Evolutionary conservation across 2,888 invertebrate genomes (phyloP).

Genomic region (Pheosia tremula): DNA sequence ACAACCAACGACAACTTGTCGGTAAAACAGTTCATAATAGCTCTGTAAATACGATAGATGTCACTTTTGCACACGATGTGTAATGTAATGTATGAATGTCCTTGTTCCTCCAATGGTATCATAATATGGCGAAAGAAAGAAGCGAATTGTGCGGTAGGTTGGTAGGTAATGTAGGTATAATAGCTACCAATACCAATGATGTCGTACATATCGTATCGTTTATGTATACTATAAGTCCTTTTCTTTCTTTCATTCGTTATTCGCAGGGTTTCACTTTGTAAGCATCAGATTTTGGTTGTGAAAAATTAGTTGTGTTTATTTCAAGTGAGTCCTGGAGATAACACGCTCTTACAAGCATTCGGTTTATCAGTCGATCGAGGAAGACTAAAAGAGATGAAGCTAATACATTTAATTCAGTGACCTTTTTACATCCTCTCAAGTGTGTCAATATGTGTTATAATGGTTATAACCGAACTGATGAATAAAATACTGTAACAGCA

Average conservation of each 20-base stretch:
- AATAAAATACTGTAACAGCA: conserved; percentile 53
- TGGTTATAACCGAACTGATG: conserved; percentile 51
- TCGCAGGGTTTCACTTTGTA: conserved; percentile 68
- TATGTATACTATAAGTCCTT: conserved; percentile 40
- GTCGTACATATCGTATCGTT: conserved; percentile 42
- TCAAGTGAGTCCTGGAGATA: conserved; percentile 20
- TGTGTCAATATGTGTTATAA: conserved; percentile 68
- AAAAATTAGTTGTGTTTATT: conserved; percentile 34
- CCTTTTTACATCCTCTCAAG: conserved; percentile 65
- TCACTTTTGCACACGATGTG: conserved; percentile 15
- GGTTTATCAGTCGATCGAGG: conserved; percentile 25
- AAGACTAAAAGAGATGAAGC: conserved; percentile 56
- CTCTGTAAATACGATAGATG: conserved; percentile 23
- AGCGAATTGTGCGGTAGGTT: conserved; percentile 35
- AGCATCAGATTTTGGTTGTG: conserved; percentile 55
- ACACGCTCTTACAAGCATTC: conserved; percentile 2
- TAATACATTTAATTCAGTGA: conserved; percentile 69
- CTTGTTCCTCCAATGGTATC: conserved; percentile 36
- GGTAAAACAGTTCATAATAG: conserved; percentile 30
- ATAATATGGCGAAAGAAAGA: conserved; percentile 41
- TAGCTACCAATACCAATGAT: conserved; percentile 15
- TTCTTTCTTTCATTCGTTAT: conserved; percentile 64
- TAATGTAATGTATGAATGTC: conserved; percentile 21
- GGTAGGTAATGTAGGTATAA: background rate
- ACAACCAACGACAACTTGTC: background rate